These are phyloP conservation scores for Arrhamphus sclerolepis DNA, from an alignment of 2,797 vertebrate genomes.

Conservation along the genomic window DNA sequence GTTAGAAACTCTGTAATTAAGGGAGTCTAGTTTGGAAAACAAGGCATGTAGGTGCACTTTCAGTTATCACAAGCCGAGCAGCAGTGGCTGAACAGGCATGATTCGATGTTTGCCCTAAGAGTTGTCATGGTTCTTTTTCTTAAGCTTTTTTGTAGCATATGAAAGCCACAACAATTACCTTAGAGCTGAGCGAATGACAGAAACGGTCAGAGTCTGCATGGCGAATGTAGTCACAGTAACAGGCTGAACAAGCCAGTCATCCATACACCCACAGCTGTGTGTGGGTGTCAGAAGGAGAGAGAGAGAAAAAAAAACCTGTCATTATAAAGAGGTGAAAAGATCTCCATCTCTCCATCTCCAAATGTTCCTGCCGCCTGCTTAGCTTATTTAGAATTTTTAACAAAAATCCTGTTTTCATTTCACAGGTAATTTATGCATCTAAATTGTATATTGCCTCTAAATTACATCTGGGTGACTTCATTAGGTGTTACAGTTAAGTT, in stretches of 20 bases:
- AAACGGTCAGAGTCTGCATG: conserved; percentile 37
- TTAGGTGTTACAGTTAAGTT: neutral
- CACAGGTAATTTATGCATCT: neutral
- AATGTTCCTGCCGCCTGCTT: conserved; percentile 53
- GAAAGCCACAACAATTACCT: conserved; percentile 36
- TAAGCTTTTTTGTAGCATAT: conserved; percentile 11
- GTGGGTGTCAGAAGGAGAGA: conserved; percentile 64
- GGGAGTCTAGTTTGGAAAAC: conserved; percentile 24
- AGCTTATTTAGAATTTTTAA: conserved; percentile 3
- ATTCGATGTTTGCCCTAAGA: conserved; percentile 13
- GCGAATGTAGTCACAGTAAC: conserved; percentile 55
- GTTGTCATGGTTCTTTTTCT: conserved; percentile 21
- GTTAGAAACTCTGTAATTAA: conserved; percentile 14
- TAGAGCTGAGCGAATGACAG: conserved; percentile 7
- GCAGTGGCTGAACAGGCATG: neutral
- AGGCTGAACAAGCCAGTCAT: conserved; percentile 66
- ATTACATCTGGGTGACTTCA: neutral
- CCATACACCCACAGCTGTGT: conserved; percentile 63
- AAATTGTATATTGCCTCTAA: conserved; percentile 1
- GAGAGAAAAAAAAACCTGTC: conserved; percentile 52
- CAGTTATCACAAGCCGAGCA: too few relatives aligned
- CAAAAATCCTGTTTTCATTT: conserved; percentile 1
- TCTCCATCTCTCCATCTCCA: conserved; percentile 50
- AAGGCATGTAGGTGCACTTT: conserved; percentile 39
- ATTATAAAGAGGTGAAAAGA: conserved; percentile 68